Evolutionary conservation across 2,888 invertebrate species (phyloP), one percentile per base, ranked within the genome.

Genomic region (Opisthograptis luteolata): DNA sequence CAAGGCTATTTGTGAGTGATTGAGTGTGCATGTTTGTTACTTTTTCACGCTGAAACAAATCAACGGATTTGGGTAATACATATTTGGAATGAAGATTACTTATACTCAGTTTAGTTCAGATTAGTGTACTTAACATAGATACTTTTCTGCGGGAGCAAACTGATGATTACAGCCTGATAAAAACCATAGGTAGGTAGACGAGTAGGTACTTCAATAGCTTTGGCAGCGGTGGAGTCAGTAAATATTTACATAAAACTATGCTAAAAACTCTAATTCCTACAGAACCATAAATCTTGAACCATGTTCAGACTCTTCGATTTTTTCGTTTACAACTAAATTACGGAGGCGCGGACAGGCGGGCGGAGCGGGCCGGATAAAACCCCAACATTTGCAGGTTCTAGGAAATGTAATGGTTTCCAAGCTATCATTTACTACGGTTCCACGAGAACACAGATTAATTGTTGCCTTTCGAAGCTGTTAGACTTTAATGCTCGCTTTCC

Each of bases 401-500:
- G 73, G 77, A 79, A 79, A 64, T 61, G 55, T 59, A 63, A 59
- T 59, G 65, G 64, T 52, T 52, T 60, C 65, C 61, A 58, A 28
- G 54, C 64, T 76, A 72, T 77, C 77, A 73, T 79, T 79, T 75
- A 57, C 62, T 66, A 50, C 48, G 47, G 65, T 66, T 69, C 70
- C 64, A 58, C 52, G 60, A 52, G 63, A 63, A 64, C 60, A 70
- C 70, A 71, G 70, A 76, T 76, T 74, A 76, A 77, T 79, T 72
- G 72, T 74, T 68, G 61, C 70, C 64, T 70, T 70, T 66, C 60
- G 58, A 54, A 60, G 64, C 68, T 67, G 69, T 71, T 75, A 73
- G 64, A 49, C 53, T 59, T 64, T 79, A 79, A 81, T 81, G 62
- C 27, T 41, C 55, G 45, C 60, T 75, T 81, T 81, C 79, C 81